These are phyloP conservation scores for Semotilus atromaculatus DNA, from an alignment of 2,797 vertebrate genomes.

Conservation along the genomic window DNA sequence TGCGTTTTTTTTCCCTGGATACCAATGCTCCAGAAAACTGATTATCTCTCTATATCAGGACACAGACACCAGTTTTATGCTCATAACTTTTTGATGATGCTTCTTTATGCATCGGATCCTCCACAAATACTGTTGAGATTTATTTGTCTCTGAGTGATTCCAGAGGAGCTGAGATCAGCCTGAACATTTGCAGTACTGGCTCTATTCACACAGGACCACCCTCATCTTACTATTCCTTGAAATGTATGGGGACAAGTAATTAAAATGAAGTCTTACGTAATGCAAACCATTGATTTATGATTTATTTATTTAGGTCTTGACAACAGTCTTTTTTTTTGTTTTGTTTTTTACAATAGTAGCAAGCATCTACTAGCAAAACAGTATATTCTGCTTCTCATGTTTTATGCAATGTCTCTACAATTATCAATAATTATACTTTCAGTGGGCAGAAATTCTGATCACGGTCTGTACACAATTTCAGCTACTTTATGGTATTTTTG, in stretches of 20 bases:
- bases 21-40: constrained; percentile 36
- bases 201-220: constrained; percentile 37
- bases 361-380: not conserved
- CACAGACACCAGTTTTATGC: constrained; percentile 33
- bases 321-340: not conserved
- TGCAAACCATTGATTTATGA: constrained; percentile 7
- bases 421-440: not conserved
- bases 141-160: constrained; percentile 20
- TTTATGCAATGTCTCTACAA: not conserved
- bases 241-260: not conserved
- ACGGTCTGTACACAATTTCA: not conserved
- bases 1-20: constrained; percentile 49
- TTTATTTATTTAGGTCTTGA: not conserved
- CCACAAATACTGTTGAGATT: constrained; percentile 49
- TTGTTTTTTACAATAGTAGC: too few species aligned
- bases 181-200: constrained; percentile 35
- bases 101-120: constrained; percentile 49
- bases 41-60: constrained; percentile 35
- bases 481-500: not conserved
- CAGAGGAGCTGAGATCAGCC: constrained; percentile 16
- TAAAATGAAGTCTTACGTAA: not conserved
- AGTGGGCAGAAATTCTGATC: not conserved
- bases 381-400: not conserved
- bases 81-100: constrained; percentile 49
- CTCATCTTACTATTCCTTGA: not conserved